Conservation (phyloP, 2,888 invertebrate genomes). For the Cryptocephalus moraei region DNA sequence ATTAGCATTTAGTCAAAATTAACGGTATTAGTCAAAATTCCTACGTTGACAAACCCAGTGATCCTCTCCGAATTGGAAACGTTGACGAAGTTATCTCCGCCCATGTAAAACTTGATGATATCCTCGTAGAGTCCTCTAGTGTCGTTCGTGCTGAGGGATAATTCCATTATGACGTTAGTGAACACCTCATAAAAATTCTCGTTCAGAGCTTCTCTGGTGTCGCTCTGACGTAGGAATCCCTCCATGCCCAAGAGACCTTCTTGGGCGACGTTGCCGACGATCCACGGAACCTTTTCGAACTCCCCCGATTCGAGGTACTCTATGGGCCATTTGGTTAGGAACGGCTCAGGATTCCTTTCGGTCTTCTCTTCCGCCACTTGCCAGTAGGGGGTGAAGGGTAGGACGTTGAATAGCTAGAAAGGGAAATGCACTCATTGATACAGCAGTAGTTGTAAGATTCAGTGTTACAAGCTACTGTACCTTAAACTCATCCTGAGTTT, state of each 20-base stretch:
- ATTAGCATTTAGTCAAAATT: not conserved
- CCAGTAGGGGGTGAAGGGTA: constrained; percentile 40
- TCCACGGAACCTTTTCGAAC: constrained; percentile 40
- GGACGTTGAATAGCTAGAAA: constrained; percentile 38
- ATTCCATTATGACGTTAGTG: constrained; percentile 16
- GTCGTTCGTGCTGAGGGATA: constrained; percentile 16
- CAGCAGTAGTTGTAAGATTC: not conserved
- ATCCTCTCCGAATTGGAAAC: constrained; percentile 17
- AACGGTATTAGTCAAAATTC: constrained; percentile 2
- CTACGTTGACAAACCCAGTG: constrained; percentile 28
- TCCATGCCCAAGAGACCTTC: constrained; percentile 43
- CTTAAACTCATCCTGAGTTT: constrained; percentile 39
- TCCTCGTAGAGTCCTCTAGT: constrained; percentile 16
- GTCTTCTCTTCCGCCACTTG: constrained; percentile 37
- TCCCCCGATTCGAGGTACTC: constrained; percentile 33
- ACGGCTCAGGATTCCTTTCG: constrained; percentile 33
- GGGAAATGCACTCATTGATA: not conserved
- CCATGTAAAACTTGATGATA: constrained; percentile 22
- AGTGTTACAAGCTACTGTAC: constrained; percentile 18
- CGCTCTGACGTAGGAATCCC: constrained; percentile 18
- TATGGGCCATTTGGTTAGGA: constrained; percentile 38
- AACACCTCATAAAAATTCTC: constrained; percentile 21
- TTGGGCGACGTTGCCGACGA: constrained; percentile 38
- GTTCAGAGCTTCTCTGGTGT: constrained; percentile 18
- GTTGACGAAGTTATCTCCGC: constrained; percentile 14